Evolutionary conservation across 2,113 vertebrate genomes (phyloP).

Genomic region (Pavo muticus): DNA sequence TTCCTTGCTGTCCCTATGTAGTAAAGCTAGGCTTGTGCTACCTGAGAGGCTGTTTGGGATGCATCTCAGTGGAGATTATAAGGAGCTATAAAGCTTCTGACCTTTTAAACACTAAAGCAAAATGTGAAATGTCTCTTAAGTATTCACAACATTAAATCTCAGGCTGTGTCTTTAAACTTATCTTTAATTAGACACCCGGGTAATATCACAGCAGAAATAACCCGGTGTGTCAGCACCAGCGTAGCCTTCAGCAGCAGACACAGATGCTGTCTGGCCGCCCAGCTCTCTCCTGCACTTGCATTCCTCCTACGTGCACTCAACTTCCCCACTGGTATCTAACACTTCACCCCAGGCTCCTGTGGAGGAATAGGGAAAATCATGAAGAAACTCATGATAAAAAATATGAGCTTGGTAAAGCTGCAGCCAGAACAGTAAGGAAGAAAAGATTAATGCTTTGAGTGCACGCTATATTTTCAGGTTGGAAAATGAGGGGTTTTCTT

Average conservation of each 20-base stretch:
- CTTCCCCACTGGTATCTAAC: background rate
- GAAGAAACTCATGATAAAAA: background rate
- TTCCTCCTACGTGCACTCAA: constrained; percentile 19
- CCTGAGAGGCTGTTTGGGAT: background rate
- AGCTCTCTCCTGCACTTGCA: background rate
- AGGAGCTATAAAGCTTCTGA: background rate
- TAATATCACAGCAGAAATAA: constrained; percentile 59
- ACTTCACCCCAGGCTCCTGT: background rate
- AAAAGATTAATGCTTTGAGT: background rate
- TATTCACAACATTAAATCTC: constrained; percentile 38
- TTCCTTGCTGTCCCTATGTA: background rate
- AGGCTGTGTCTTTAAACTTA: constrained; percentile 27
- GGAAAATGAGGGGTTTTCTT: background rate
- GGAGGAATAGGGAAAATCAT: background rate
- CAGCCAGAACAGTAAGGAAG: background rate
- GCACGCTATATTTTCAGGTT: background rate
- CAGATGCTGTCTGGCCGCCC: background rate
- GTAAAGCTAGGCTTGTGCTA: background rate
- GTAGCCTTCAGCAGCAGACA: background rate
- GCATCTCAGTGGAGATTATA: background rate
- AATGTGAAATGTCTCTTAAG: background rate
- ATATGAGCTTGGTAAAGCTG: background rate
- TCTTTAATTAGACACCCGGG: constrained; percentile 56
- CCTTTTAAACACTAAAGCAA: constrained; percentile 28
- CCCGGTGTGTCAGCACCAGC: background rate